Evolutionary conservation across 2,888 invertebrate genomes (phyloP), one percentile per base, ranked within the genome.

Genomic region (Chrysopilus asiliformis): DNA sequence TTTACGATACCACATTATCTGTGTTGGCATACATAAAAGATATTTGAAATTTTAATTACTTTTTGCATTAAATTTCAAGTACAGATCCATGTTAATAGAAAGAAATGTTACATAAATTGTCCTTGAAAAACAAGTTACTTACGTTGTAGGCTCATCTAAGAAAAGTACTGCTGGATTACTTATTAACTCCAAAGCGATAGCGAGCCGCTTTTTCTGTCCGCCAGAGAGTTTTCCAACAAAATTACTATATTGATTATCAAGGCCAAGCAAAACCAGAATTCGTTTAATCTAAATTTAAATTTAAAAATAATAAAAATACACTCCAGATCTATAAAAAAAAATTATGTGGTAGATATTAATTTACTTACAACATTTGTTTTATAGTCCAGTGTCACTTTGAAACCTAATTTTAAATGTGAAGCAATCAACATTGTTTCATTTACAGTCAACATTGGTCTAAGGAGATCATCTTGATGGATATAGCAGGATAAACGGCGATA

Each of bases 161-260:
- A 86, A 89, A 68, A 87, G 72, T 38, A 89, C 74, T 13, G 86
- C 84, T 8, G 87, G 87, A 57, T 87, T 89, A 47, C 83, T 86
- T 31, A 87, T 74, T 41, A 87, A 68, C 56, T 87, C 87, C 44
- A 85, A 63, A 4, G 86, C 85, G 30, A 87, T 82, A 2, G 84
- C 83, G 32, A 87, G 68, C 32, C 87, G 70, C 53, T 87, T 78
- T 47, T 76, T 74, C 56, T 87, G 86, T 3, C 87, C 87, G n/a
- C 87, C 87, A 1, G 85, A 86, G 24, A 89, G 65, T 50, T 76
- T 76, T 15, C 69, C 69, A 28, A 81, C 76, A 12, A 77, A 56
- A 0, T 84, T 84, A 51, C 75, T 71, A 14, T 71, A 69, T 38
- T 80, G 70, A 34, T 76, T 74, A 44, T 71, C 72, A 33, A 87